Base-by-base conservation (phyloP, 2,113 vertebrate species). In the Stomatorhinus ivindoensis region DNA sequence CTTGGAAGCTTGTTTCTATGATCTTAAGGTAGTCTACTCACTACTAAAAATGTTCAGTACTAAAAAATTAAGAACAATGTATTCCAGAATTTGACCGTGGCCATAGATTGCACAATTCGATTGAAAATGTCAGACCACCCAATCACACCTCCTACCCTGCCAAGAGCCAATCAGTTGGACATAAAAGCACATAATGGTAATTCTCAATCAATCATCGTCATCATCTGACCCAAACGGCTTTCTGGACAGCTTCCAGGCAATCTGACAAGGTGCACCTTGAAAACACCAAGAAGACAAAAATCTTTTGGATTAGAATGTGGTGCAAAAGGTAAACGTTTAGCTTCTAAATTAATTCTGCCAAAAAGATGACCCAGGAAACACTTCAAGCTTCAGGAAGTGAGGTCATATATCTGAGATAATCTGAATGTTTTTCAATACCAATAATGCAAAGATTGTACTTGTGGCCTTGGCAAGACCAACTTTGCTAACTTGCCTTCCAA, bases 121-220 rank as follows among this genome's bases (percentile, higher is more conserved):
- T 85, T 48, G 46, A 85, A 48, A 24, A 48, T n/a, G 44, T 46
- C 44, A 21, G 44, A 8, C 24, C 42, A n/a, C 44, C 82, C 39
- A 84, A 86, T 35, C 24, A 35, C 48, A 46, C n/a, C 90, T 91
- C 90, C 39, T 88, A 44, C 47, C 8, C 11, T 15, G n/a, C 17
- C 46, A 61, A 21, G 42, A 27, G 11, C 11, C 1, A 8, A 51
- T 69, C 39, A 61, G 8, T 39, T 15, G 42, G 39, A 39, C 13
- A 21, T 6, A 53, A 35, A 35, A 53, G 50, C 48, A 46, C 6
- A 1, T 19, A 47, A 83, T 46, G 39, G 39, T n/a, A 31, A 39
- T 2, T 7, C 48, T 87, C 48, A 31, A 53, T 31, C 15, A 47
- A 86, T 86, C n/a, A 51, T 24, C 46, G 27, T 8, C 50, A 61